Base-by-base conservation (phyloP, 2,113 vertebrate species). In the Dipodomys stephensi region DNA sequence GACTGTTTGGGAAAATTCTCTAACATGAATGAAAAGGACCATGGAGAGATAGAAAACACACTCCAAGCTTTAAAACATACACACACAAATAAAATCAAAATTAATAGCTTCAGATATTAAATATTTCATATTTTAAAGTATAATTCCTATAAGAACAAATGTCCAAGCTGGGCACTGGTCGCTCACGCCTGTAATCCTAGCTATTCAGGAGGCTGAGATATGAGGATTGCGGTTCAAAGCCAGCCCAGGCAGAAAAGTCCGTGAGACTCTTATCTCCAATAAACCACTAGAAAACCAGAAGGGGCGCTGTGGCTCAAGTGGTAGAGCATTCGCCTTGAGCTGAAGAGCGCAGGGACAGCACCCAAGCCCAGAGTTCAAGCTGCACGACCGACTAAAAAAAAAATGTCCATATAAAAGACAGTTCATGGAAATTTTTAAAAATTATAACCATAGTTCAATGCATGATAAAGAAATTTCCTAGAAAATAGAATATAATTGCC, bases 351-450 rank as follows among this genome's bases (percentile, higher is more conserved):
- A 39, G 39, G 39, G 39, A 39, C 39, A 39, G 39, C 39, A 39
- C 39, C 39, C 39, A 39, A 39, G 39, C 39, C 39, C 39, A 39
- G 39, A 39, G 39, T 39, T 39, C 39, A 39, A 39, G 39, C 39
- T 39, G 39, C 39, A 39, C 39, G 3, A 39, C 39, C 5, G 39
- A 39, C 39, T 39, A 39, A 39, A 39, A 39, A 39, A 39, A 39
- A 32, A 72, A 25, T 2, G 88, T 57, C 30, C 16, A 44, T 28
- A 73, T 4, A 78, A 82, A 76, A 89, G 25, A 46, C 57, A 32
- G 62, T 16, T 85, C 32, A 32, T 62, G 20, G 27, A 91, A 94
- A 93, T 64, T 39, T 15, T 15, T 18, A 57, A 91, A 92, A 93
- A 76, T 73, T n/a, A n/a, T 46, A 68, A 74, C 16, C 83, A 71